Conservation (phyloP, 1,140 invertebrate species). For the Phymastichus coffea region DNA sequence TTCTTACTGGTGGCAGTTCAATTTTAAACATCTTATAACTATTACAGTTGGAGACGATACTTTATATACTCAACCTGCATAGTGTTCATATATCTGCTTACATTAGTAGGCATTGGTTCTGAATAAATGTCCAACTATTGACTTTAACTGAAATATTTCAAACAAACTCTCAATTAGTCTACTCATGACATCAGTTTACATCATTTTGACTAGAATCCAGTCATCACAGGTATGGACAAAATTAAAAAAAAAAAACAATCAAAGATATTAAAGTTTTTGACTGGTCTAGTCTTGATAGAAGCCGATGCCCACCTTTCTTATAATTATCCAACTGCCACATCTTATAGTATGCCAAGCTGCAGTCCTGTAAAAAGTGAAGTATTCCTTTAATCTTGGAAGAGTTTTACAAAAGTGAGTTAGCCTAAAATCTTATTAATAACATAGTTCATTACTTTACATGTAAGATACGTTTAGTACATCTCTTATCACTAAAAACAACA, state of each 20-base stretch:
- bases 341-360: constrained; percentile 35
- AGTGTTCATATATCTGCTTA: too few relatives aligned
- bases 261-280: constrained; percentile 1
- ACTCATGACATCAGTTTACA: not conserved
- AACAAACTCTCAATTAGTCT: constrained; percentile 28
- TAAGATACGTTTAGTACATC: not conserved
- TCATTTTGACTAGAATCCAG: not conserved
- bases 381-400: constrained; percentile 23
- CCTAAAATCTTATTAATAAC: not conserved
- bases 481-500: not conserved
- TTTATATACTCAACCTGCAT: constrained; percentile 39
- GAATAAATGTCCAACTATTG: constrained; percentile 24
- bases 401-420: constrained; percentile 15
- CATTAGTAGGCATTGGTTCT: constrained; percentile 27
- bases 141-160: constrained; percentile 28
- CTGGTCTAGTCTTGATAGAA: constrained; percentile 13
- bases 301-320: constrained; percentile 43
- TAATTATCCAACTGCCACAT: constrained; percentile 34
- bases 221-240: too few relatives aligned
- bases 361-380: constrained; percentile 49
- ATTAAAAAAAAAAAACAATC: not conserved
- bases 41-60: constrained; percentile 33
- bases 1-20: constrained; percentile 19
- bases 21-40: constrained; percentile 8
- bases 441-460: not conserved